Percentiles rank a stretch among this genome's conserved stretches.
Evolutionary conservation across 1,140 invertebrate genomes (phyloP).

Genomic region (Brachionus calyciflorus): DNA sequence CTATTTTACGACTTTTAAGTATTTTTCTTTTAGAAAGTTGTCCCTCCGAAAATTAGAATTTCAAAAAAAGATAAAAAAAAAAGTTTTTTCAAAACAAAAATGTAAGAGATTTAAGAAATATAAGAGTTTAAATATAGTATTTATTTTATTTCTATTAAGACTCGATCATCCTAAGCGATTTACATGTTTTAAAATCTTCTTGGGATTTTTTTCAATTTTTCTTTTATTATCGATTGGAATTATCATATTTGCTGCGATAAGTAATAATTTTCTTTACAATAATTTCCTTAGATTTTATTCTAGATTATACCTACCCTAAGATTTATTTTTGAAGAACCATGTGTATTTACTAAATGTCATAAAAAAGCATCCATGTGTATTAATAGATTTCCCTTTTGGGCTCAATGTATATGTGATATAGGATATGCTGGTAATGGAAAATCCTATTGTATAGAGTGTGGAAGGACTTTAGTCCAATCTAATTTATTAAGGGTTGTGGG

Average conservation of each 20-base stretch:
- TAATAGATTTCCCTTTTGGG: constrained; percentile 40
- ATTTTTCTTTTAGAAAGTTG: neutral
- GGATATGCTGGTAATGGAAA: constrained; percentile 12
- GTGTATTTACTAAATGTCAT: constrained; percentile 43
- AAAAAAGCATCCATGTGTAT: constrained; percentile 32
- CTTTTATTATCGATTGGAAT: neutral
- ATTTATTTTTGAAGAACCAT: constrained; percentile 22
- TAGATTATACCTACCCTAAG: neutral
- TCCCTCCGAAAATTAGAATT: neutral
- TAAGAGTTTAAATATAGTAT: neutral
- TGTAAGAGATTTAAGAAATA: neutral
- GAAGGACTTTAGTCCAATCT: neutral
- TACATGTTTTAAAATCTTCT: neutral
- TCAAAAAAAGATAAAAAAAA: neutral
- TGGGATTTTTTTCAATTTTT: neutral
- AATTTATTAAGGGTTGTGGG: constrained; percentile 27
- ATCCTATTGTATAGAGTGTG: constrained; percentile 27
- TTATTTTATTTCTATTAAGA: neutral
- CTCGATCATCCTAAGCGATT: neutral
- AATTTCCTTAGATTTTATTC: too few species aligned
- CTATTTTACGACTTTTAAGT: neutral
- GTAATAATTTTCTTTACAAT: too few species aligned
- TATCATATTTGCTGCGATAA: neutral
- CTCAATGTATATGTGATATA: constrained; percentile 37
- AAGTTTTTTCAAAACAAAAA: neutral